These are phyloP conservation scores for Numida meleagris DNA, from an alignment of 2,113 vertebrate genomes.

Conservation along the genomic window DNA sequence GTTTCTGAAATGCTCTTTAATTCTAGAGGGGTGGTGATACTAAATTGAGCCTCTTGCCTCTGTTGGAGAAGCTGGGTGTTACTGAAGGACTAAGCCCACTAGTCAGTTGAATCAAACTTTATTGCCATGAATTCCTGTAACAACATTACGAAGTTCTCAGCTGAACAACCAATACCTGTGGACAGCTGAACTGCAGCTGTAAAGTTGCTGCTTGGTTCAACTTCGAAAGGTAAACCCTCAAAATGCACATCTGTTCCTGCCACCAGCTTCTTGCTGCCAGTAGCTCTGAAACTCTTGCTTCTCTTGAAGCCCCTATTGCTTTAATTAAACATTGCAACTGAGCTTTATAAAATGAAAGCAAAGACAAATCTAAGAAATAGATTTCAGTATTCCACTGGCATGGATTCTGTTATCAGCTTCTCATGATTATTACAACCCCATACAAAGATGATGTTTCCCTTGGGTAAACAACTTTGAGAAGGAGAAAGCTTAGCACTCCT, in stretches of 20 bases:
- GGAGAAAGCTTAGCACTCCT: background rate
- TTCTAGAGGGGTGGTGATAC: background rate
- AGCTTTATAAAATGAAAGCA: constrained; percentile 69
- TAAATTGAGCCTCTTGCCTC: background rate
- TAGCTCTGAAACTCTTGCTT: constrained; percentile 36
- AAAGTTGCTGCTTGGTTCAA: background rate
- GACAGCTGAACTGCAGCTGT: constrained; percentile 10
- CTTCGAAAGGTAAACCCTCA: background rate
- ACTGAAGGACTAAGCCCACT: background rate
- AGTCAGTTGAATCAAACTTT: constrained; percentile 25
- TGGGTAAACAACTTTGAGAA: background rate
- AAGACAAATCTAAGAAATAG: constrained; percentile 58
- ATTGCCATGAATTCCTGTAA: constrained; percentile 2
- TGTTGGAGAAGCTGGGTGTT: background rate
- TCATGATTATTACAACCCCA: background rate
- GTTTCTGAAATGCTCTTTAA: background rate
- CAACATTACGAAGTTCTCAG: background rate
- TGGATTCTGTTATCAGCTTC: background rate
- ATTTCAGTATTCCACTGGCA: background rate
- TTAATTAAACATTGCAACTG: constrained; percentile 33
- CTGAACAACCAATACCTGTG: background rate
- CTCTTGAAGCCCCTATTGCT: constrained; percentile 37
- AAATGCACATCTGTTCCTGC: background rate
- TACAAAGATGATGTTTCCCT: background rate
- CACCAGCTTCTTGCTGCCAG: background rate